Percentiles rank a stretch among this genome's conserved stretches.
Evolutionary conservation across 2,797 vertebrate species (phyloP).

Genomic region (Menidia menidia): DNA sequence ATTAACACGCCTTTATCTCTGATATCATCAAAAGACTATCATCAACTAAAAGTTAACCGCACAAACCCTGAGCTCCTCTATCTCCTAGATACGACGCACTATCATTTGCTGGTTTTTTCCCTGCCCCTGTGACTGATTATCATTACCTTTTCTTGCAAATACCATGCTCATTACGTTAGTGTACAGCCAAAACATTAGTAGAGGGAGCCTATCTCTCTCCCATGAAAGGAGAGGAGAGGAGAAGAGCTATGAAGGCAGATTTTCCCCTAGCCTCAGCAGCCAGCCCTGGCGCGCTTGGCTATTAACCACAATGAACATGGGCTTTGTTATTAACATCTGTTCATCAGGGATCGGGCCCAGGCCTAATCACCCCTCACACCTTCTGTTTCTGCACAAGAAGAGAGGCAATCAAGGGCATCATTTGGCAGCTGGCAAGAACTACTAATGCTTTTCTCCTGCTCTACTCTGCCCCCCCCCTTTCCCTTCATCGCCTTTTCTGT

Average conservation of each 20-base stretch:
- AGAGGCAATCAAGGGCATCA: constrained; percentile 92
- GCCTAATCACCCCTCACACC: constrained; percentile 91
- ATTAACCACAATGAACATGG: constrained; percentile 89
- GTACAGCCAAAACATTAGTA: constrained; percentile 84
- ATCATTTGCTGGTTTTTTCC: constrained; percentile 79
- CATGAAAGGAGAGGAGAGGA: constrained; percentile 77
- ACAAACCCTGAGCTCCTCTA: constrained; percentile 78
- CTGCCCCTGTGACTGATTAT: constrained; percentile 85
- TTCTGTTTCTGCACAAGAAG: constrained; percentile 92
- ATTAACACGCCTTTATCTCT: constrained; percentile 80
- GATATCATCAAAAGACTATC: constrained; percentile 79
- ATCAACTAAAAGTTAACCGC: constrained; percentile 82
- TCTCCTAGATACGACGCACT: constrained; percentile 76
- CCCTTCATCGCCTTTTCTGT: constrained; percentile 70
- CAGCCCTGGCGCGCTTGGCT: constrained; percentile 86
- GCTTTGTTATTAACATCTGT: constrained; percentile 93
- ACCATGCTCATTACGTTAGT: constrained; percentile 86
- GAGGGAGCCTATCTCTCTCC: constrained; percentile 84
- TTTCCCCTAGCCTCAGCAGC: constrained; percentile 88
- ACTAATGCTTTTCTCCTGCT: constrained; percentile 87
- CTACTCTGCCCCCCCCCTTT: constrained; percentile 54
- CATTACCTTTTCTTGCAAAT: constrained; percentile 90
- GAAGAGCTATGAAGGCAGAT: constrained; percentile 84
- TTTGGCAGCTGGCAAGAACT: constrained; percentile 90
- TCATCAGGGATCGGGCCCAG: constrained; percentile 87